Evolutionary conservation across 2,888 invertebrate genomes (phyloP).

Genomic region (Platycheirus albimanus): DNA sequence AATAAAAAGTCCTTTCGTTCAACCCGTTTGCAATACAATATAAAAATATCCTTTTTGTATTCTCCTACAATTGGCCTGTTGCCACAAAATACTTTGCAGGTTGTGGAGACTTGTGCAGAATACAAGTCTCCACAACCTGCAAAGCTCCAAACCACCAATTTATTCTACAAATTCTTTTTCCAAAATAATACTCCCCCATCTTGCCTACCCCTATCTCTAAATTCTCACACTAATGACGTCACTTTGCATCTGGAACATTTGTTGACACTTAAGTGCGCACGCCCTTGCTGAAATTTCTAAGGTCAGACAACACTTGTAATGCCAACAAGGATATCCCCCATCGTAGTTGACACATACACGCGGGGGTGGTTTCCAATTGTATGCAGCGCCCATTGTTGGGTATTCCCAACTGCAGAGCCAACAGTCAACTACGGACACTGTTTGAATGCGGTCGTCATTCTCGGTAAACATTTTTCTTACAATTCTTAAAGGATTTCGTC

Average conservation of each 20-base stretch:
- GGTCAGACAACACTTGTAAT: conserved; percentile 73
- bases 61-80: no score
- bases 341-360: conserved; percentile 23
- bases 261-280: conserved; percentile 67
- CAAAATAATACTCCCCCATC: conserved; percentile 2
- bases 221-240: conserved; percentile 50
- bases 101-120: background rate
- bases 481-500: conserved; percentile 17
- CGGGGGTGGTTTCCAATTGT: conserved; percentile 65
- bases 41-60: no score
- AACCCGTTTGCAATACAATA: no score
- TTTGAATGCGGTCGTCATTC: conserved; percentile 50
- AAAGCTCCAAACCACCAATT: background rate
- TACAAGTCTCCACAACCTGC: conserved; percentile 1
- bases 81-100: no score
- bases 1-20: no score
- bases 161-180: background rate
- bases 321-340: conserved; percentile 56
- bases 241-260: conserved; percentile 66
- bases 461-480: background rate
- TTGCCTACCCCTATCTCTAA: background rate
- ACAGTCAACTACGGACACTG: conserved; percentile 63
- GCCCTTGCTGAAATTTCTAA: conserved; percentile 57
- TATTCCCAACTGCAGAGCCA: conserved; percentile 28
- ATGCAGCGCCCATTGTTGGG: conserved; percentile 49